phyloP scores from a whole-genome alignment of 1,140 invertebrate genomes.

The Leucophenga varia region DNA sequence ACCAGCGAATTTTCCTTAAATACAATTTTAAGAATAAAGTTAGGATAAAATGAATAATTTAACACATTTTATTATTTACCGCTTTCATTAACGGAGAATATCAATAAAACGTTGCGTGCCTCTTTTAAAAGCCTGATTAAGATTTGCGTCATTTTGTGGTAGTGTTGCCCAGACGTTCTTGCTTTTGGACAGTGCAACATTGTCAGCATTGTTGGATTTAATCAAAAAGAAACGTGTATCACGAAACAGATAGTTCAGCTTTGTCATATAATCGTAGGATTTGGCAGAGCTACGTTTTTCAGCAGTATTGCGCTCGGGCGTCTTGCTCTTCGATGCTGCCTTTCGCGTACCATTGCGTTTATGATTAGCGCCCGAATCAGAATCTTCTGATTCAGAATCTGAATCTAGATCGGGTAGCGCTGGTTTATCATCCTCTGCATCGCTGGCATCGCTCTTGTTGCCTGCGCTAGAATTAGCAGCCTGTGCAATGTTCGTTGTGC shows the following conservation, averaged over 20 bases:
- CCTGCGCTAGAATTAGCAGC: constrained; percentile 9
- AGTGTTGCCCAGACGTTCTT: constrained; percentile 98
- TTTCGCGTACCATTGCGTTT: constrained; percentile 37
- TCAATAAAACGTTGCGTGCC: constrained; percentile 89
- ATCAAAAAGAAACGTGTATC: constrained; percentile 96
- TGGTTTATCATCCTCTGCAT: constrained; percentile 37
- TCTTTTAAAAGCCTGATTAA: constrained; percentile 93
- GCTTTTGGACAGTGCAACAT: constrained; percentile 90
- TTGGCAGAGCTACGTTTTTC: constrained; percentile 57
- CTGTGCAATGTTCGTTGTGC: constrained; percentile 3
- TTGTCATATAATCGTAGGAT: constrained; percentile 82
- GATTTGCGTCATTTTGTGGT: constrained; percentile 93
- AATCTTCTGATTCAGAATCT: constrained; percentile 42
- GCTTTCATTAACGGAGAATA: constrained; percentile 98
- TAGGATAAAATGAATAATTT: neutral
- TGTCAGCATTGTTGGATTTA: constrained; percentile 97
- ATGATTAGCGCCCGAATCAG: constrained; percentile 48
- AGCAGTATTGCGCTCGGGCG: neutral
- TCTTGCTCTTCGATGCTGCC: constrained; percentile 26
- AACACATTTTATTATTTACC: constrained; percentile 59
- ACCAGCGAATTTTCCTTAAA: constrained; percentile 73
- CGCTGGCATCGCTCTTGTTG: constrained; percentile 44
- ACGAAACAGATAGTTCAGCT: constrained; percentile 92
- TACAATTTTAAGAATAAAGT: neutral
- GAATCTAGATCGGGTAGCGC: constrained; percentile 24